Evolutionary conservation across 2,113 vertebrate genomes (phyloP), one percentile per base, ranked within the genome.

Genomic region (Nerophis ophidion): DNA sequence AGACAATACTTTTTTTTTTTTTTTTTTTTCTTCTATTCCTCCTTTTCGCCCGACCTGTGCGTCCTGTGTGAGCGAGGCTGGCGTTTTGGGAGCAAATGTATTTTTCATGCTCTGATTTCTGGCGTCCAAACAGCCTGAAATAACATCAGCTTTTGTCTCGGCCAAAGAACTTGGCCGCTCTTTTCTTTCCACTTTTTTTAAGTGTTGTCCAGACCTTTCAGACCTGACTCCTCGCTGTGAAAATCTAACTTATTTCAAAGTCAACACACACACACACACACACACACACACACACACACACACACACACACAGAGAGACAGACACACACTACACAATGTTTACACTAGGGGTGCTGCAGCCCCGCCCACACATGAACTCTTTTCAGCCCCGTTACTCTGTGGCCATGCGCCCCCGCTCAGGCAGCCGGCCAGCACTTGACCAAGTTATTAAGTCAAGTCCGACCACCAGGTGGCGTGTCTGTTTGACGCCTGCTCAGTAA

Each of bases 111-210:
- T 60, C 66, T 60, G 60, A 70, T n/a, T 15, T 33, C 9, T 14
- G 8, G 36, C 53, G 17, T 72, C 68, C 69, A 74, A 80, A 68
- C 76, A 64, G 68, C 59, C 57, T 65, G 77, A 69, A 75, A 77
- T 60, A 42, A 19, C 66, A 71, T 81, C 42, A 65, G 57, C 38
- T 61, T 61, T 56, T 64, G 72, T 67, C 50, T 75, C 51, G 12
- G 16, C 19, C 53, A 8, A 42, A 36, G 16, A 40, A 56, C 36
- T 17, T 56, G 53, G 53, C 52, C 1, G 2, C 14, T 15, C 4
- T 36, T 54, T 38, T 54, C 34, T 16, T 56, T 42, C n/a, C 35
- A 33, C 6, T 2, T 38, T 56, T 40, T 17, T 40, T 40, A 38
- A 54, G 34, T 9, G 35, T 38, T 56, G 53, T 10, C 4, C 14